phyloP scores from a whole-genome alignment of 2,113 vertebrate species.

The Nymphicus hollandicus region DNA sequence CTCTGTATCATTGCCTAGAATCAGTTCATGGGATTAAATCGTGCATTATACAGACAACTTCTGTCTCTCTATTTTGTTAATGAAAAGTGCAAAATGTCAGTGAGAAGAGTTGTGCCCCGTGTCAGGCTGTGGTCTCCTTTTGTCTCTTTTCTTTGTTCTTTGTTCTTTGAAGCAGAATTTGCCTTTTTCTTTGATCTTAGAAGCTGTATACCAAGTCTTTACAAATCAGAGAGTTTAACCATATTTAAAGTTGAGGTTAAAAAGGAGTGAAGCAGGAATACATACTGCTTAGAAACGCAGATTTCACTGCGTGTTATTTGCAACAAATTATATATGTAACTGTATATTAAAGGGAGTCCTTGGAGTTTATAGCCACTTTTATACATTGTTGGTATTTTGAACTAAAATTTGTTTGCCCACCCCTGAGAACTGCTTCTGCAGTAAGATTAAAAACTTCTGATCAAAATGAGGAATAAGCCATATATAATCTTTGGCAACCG shows the following conservation, averaged over 20 bases:
- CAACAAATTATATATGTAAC: background rate
- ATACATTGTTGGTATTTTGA: background rate
- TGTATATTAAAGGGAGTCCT: background rate
- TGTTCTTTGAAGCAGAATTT: constrained; percentile 1
- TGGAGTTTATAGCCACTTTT: background rate
- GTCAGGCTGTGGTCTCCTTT: background rate
- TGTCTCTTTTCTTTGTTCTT: background rate
- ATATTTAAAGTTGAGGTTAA: constrained; percentile 29
- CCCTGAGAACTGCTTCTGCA: constrained; percentile 15
- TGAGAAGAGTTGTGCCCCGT: background rate
- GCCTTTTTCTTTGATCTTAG: constrained; percentile 19
- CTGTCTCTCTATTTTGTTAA: background rate
- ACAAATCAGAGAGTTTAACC: background rate
- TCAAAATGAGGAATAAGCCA: constrained; percentile 31
- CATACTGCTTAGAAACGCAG: constrained; percentile 21
- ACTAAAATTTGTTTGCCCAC: background rate
- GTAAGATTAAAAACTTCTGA: background rate
- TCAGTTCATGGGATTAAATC: background rate
- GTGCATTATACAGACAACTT: background rate
- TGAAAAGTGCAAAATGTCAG: background rate
- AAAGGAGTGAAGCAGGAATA: constrained; percentile 10
- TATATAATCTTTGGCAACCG: constrained; percentile 4
- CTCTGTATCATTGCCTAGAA: background rate
- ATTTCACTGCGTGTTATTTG: constrained; percentile 20
- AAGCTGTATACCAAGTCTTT: background rate